A percentile compares a stretch with the other conserved stretches of the same genome.
Conservation (phyloP, 2,797 vertebrate species). For the Mus minutoides region DNA sequence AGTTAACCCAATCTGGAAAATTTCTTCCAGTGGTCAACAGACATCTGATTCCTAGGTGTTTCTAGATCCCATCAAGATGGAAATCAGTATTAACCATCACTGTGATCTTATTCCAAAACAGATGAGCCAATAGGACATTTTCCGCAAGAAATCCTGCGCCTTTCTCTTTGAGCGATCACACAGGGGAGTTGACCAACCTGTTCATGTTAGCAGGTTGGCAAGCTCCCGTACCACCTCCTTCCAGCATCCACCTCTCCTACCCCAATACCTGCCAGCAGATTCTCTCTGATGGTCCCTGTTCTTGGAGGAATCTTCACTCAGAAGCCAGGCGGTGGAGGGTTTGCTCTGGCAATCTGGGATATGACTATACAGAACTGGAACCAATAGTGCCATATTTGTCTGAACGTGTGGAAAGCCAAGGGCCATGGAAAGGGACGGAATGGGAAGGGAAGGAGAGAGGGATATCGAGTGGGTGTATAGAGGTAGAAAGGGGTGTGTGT, state of each 20-base stretch:
- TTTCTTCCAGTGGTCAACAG: not conserved
- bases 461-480: accelerated
- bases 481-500: not conserved
- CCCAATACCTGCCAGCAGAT: too few relatives aligned
- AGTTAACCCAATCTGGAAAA: not conserved
- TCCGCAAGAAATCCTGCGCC: not conserved
- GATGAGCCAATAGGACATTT: not conserved
- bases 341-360: not conserved
- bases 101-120: not conserved
- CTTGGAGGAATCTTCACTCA: not conserved
- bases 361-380: not conserved
- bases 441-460: too few relatives aligned
- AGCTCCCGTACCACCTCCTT: not conserved
- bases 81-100: not conserved
- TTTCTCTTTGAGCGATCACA: not conserved
- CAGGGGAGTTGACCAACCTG: not conserved
- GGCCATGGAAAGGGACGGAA: not conserved
- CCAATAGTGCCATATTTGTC: too few relatives aligned
- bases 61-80: not conserved
- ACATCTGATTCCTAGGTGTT: not conserved
- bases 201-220: not conserved
- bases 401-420: not conserved
- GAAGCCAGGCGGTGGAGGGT: not conserved
- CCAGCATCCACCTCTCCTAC: too few relatives aligned
- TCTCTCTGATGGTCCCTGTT: not conserved